Conservation (phyloP, 1,140 invertebrate species). For the Pissodes strobi region DNA sequence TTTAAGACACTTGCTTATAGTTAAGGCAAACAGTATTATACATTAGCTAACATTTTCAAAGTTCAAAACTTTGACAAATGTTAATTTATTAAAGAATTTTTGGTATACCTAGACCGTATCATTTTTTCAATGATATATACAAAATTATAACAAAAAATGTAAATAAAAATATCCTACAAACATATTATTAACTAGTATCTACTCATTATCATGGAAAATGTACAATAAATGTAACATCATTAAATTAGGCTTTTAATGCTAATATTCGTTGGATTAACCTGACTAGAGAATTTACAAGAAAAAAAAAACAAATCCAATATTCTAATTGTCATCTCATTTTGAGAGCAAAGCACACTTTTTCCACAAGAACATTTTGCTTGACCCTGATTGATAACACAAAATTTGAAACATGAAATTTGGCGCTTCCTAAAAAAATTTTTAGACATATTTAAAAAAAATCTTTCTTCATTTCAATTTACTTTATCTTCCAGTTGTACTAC, state of each 20-base stretch:
- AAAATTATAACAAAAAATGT: conserved; percentile 34
- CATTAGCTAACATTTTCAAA: conserved; percentile 8
- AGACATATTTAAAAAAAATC: no score
- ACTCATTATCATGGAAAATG: conserved; percentile 40
- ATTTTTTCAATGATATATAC: conserved; percentile 44
- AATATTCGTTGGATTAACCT: conserved; percentile 47
- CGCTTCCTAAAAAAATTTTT: no score
- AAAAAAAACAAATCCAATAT: no score
- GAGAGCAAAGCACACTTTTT: no score
- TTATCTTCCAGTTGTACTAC: no score
- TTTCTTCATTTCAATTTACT: no score
- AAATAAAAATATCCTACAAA: conserved; percentile 31
- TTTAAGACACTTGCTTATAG: conserved; percentile 18
- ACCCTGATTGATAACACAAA: no score
- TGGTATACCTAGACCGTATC: conserved; percentile 52
- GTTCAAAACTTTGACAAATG: neutral
- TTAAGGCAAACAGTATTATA: conserved; percentile 24
- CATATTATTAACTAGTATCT: conserved; percentile 45
- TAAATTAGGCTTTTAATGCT: conserved; percentile 20
- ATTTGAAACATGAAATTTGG: no score
- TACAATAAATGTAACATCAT: conserved; percentile 8
- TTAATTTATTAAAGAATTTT: conserved; percentile 32
- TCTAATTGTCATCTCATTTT: no score
- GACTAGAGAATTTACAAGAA: conserved; percentile 44
- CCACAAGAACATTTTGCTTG: no score